A percentile compares a stretch with the other conserved stretches of the same genome.
Conservation (phyloP, 2,113 vertebrate species). For the Carassius gibelio region DNA sequence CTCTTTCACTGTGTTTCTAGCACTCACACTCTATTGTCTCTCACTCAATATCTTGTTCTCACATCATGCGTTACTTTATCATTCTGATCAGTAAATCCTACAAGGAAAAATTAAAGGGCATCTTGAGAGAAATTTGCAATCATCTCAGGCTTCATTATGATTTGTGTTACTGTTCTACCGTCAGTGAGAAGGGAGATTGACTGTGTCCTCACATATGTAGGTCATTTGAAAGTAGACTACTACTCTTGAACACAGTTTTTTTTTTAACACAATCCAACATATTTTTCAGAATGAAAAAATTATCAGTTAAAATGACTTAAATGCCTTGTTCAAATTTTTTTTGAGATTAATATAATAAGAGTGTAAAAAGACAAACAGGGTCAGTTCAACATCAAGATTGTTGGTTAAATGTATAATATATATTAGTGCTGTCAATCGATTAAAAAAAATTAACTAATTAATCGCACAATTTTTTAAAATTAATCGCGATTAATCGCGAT, state of each 20-base stretch:
- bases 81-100: constrained; percentile 39
- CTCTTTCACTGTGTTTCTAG: constrained; percentile 50
- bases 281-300: background rate
- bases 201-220: background rate
- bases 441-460: too few species aligned
- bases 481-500: too few species aligned
- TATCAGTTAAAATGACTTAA: background rate
- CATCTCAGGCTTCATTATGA: constrained; percentile 4
- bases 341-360: too few species aligned
- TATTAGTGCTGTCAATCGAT: too few species aligned
- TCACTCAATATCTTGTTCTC: constrained; percentile 38
- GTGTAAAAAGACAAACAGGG: too few species aligned
- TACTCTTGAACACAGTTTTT: background rate
- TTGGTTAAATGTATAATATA: too few species aligned
- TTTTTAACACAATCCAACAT: background rate
- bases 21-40: constrained; percentile 20
- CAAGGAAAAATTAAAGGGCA: constrained; percentile 20
- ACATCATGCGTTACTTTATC: constrained; percentile 1
- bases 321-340: too few species aligned
- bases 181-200: background rate
- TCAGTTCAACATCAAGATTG: too few species aligned
- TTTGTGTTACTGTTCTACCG: constrained; percentile 13
- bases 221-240: background rate
- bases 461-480: too few species aligned
- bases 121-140: constrained; percentile 28